A percentile compares a stretch with the other conserved stretches of the same genome.
These are phyloP conservation scores for Antedon mediterranea DNA, from an alignment of 53 echinoderm and acorn worm genomes.

Conservation along the genomic window DNA sequence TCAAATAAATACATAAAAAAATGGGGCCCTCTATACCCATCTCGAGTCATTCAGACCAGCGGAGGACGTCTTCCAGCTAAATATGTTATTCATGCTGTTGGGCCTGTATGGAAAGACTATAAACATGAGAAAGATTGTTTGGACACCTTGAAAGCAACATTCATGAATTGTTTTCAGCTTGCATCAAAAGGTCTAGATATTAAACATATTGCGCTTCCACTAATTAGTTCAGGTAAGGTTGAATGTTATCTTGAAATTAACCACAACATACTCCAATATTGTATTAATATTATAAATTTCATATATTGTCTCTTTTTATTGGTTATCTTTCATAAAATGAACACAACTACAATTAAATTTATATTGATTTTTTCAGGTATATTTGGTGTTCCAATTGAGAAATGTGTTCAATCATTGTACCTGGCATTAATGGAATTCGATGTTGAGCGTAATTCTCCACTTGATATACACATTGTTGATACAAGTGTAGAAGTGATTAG, in stretches of 20 bases:
- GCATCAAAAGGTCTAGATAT: slow-evolving; percentile 20
- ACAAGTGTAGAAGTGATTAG: background rate
- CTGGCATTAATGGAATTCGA: slow-evolving; percentile 20
- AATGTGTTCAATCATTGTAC: slow-evolving; percentile 22
- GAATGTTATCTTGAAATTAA: too few species aligned
- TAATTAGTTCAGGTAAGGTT: slow-evolving; percentile 42
- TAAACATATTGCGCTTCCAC: slow-evolving; percentile 24
- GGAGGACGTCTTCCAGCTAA: slow-evolving; percentile 26
- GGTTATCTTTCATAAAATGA: too few species aligned
- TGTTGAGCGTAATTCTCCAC: background rate
- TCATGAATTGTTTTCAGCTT: slow-evolving; percentile 17
- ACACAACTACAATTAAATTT: too few species aligned
- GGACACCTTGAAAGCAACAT: slow-evolving; percentile 24
- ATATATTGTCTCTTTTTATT: too few species aligned
- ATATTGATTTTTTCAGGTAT: slow-evolving; percentile 22
- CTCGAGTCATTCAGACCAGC: slow-evolving; percentile 26
- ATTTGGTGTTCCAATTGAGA: slow-evolving; percentile 33
- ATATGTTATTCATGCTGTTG: slow-evolving; percentile 45
- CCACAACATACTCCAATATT: too few species aligned
- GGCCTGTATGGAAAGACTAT: slow-evolving; percentile 35
- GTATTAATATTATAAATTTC: too few species aligned
- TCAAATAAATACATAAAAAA: slow-evolving; percentile 18
- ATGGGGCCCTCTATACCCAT: slow-evolving; percentile 27
- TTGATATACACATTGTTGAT: slow-evolving; percentile 8
- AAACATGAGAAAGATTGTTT: slow-evolving; percentile 21